Conservation (phyloP, 2,888 invertebrate species). For the Machimus atricapillus region DNA sequence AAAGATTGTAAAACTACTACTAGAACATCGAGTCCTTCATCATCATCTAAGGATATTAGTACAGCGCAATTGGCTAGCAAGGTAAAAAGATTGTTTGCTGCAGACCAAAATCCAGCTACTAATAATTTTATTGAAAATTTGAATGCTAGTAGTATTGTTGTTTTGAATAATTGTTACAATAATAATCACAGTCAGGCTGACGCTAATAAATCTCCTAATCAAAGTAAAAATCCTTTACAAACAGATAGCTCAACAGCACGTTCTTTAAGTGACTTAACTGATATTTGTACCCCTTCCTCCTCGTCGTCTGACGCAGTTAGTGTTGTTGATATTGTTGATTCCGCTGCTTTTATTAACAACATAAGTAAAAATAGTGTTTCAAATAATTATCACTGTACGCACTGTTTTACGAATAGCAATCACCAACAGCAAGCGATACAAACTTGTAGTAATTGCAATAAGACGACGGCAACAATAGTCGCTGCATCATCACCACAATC, state of each 20-base stretch:
- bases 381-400: conserved; percentile 43
- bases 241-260: conserved; percentile 36
- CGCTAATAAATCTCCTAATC: conserved; percentile 38
- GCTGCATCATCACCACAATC: conserved; percentile 23
- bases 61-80: conserved; percentile 45
- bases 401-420: conserved; percentile 42
- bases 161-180: conserved; percentile 40
- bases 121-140: conserved; percentile 36
- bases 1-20: conserved; percentile 16
- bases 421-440: conserved; percentile 37
- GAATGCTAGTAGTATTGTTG: conserved; percentile 46
- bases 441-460: conserved; percentile 36
- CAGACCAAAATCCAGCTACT: conserved; percentile 42
- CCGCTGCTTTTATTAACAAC: conserved; percentile 26
- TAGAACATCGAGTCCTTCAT: conserved; percentile 36
- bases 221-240: conserved; percentile 25
- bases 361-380: conserved; percentile 33
- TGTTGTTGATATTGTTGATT: conserved; percentile 36
- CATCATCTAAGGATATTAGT: conserved; percentile 43
- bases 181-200: conserved; percentile 35
- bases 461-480: conserved; percentile 19
- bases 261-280: background rate
- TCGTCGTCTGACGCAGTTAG: background rate
- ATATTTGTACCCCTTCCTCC: conserved; percentile 12
- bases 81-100: conserved; percentile 48